Conservation (phyloP, 1,140 invertebrate species). For the Zaprionus gabonicus region DNA sequence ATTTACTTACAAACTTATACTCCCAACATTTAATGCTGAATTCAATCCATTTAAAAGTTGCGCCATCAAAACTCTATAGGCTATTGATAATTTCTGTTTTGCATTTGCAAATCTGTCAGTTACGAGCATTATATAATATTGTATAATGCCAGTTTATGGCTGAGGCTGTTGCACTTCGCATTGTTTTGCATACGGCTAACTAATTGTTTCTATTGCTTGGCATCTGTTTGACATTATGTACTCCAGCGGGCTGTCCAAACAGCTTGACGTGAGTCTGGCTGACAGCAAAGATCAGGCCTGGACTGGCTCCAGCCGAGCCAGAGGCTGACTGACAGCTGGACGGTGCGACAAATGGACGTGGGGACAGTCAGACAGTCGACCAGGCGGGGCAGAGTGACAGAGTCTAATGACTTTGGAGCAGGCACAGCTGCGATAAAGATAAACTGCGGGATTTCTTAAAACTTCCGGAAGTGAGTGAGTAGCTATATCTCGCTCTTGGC, state of each 20-base stretch:
- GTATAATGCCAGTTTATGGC: neutral
- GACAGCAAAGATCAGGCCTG: constrained; percentile 44
- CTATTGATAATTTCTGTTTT: neutral
- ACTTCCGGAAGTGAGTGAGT: constrained; percentile 76
- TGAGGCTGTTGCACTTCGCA: neutral
- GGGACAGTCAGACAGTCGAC: neutral
- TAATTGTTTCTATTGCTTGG: constrained; percentile 25
- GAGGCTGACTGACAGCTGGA: neutral
- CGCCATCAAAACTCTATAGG: neutral
- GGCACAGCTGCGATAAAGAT: constrained; percentile 49
- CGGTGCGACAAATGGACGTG: constrained; percentile 3
- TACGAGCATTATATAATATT: neutral
- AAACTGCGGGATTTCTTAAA: constrained; percentile 30
- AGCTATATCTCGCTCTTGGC: constrained; percentile 54
- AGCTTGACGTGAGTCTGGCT: constrained; percentile 40
- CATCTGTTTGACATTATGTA: constrained; percentile 44
- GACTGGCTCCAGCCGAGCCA: constrained; percentile 19
- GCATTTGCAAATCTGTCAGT: too few relatives aligned
- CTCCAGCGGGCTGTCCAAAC: constrained; percentile 44
- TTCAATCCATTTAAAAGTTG: too few relatives aligned
- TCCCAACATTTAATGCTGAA: too few relatives aligned
- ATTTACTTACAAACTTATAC: too few relatives aligned
- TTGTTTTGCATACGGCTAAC: constrained; percentile 15
- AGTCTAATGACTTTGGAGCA: constrained; percentile 39
- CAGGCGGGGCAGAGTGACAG: constrained; percentile 1